Evolutionary conservation across 1,140 invertebrate species (phyloP), one percentile per base, ranked within the genome.

Genomic region (Drosophila micromelanica): DNA sequence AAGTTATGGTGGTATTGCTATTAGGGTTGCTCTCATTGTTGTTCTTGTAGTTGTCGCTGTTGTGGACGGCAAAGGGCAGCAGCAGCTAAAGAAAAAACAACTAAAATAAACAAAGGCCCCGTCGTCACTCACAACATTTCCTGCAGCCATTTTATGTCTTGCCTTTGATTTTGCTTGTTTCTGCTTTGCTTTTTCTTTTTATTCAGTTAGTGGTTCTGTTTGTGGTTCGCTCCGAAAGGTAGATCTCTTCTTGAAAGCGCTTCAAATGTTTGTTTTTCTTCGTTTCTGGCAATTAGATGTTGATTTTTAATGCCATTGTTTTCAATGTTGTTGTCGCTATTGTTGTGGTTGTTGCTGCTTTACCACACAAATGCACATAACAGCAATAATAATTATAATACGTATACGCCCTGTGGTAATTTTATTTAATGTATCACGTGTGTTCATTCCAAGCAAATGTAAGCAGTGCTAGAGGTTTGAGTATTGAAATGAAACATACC

Each of bases 141-240:
- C 84, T 70, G 78, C 82, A 87, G 82, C 75, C 68, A 87, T 86
- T 86, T 82, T 69, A 62, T 78, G 68, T 78, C 64, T 82, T 76
- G 72, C 68, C 59, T 89, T 87, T 82, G 72, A 79, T 74, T 75
- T 78, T 69, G 7, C 46, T 63, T 65, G 37, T 52, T 60, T 45
- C 13, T 11, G 15, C 13, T 68, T 6, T 27, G 9, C 13, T 15
- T 9, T 17, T 20, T 54, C 46, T 64, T 52, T 13, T 55, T 23
- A 7, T 13, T 46, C 3, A n/a, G 32, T 2, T 13, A 11, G 17
- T 48, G 23, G 5, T 49, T 40, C 20, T 45, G 17, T 8, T 52
- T 56, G 37, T 42, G 35, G 27, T 37, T 49, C 30, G 5, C 43
- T 42, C 62, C 62, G 38, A 65, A 60, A 56, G 17, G 37, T 52